phyloP scores from a whole-genome alignment of 2,113 vertebrate genomes.

The Dasyprocta punctata region DNA sequence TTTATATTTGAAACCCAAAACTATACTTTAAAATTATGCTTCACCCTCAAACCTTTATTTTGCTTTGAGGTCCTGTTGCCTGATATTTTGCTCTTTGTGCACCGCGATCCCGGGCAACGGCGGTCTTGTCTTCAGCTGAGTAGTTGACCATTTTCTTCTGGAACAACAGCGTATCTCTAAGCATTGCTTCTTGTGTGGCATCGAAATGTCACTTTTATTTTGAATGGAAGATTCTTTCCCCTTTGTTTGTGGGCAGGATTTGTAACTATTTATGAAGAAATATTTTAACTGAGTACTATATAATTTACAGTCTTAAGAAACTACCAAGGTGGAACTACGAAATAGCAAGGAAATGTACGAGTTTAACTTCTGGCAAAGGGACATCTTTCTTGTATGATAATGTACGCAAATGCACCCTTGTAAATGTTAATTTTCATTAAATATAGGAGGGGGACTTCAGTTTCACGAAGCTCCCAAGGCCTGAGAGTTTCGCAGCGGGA shows the following conservation, averaged over 20 bases:
- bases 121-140: slow-evolving; percentile 88
- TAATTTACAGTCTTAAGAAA: slow-evolving; percentile 89
- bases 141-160: slow-evolving; percentile 90
- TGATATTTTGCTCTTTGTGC: slow-evolving; percentile 90
- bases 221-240: slow-evolving; percentile 84
- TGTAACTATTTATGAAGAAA: slow-evolving; percentile 93
- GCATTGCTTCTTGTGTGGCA: slow-evolving; percentile 90
- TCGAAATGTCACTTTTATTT: slow-evolving; percentile 87
- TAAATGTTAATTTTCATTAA: slow-evolving; percentile 91
- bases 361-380: slow-evolving; percentile 88
- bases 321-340: slow-evolving; percentile 86
- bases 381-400: slow-evolving; percentile 90
- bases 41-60: slow-evolving; percentile 89
- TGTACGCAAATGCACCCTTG: slow-evolving; percentile 91
- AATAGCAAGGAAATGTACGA: slow-evolving; percentile 86
- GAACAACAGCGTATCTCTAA: slow-evolving; percentile 87
- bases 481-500: slow-evolving; percentile 85
- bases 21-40: slow-evolving; percentile 63
- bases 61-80: slow-evolving; percentile 91
- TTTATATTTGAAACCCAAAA: background rate
- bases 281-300: slow-evolving; percentile 92
- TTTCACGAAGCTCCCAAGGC: slow-evolving; percentile 84
- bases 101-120: slow-evolving; percentile 89
- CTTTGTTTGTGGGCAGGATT: slow-evolving; percentile 91
- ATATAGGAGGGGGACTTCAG: slow-evolving; percentile 87